Percentiles rank a stretch among this genome's conserved stretches.
Conservation (phyloP, 2,888 invertebrate species). For the Euclidia mi region DNA sequence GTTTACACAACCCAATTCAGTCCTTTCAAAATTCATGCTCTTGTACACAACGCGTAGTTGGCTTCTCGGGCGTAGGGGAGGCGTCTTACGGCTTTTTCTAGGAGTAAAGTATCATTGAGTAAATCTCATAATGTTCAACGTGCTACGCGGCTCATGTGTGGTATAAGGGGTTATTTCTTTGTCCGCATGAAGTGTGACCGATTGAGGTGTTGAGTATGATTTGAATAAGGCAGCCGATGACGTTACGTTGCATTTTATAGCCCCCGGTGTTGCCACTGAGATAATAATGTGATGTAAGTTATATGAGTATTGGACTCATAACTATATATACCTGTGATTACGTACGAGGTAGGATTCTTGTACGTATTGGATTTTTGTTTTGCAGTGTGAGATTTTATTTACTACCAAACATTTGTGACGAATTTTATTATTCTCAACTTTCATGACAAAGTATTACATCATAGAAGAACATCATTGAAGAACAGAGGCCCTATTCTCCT, state of each 20-base stretch:
- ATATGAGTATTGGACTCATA: constrained; percentile 26
- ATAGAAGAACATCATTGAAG: too few relatives aligned
- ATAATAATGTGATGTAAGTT: constrained; percentile 29
- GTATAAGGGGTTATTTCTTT: constrained; percentile 46
- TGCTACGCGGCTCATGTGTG: constrained; percentile 14
- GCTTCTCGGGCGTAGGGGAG: background rate
- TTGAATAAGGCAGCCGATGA: constrained; percentile 38
- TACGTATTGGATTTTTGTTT: too few relatives aligned
- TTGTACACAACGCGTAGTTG: background rate
- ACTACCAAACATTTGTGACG: too few relatives aligned
- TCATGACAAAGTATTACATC: too few relatives aligned
- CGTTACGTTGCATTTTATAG: constrained; percentile 54
- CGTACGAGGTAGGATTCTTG: background rate
- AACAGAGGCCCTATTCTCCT: too few relatives aligned
- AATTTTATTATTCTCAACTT: too few relatives aligned
- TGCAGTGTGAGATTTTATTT: too few relatives aligned
- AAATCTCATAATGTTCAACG: constrained; percentile 30
- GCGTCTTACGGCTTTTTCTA: constrained; percentile 1
- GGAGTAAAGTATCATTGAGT: constrained; percentile 11
- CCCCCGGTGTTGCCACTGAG: constrained; percentile 40
- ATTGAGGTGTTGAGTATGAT: constrained; percentile 55
- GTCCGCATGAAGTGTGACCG: constrained; percentile 40
- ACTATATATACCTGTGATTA: constrained; percentile 11
- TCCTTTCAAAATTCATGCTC: background rate
- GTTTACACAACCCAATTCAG: background rate